Conservation (phyloP, 2,888 invertebrate species). For the Rhopalosiphum nymphaeae region DNA sequence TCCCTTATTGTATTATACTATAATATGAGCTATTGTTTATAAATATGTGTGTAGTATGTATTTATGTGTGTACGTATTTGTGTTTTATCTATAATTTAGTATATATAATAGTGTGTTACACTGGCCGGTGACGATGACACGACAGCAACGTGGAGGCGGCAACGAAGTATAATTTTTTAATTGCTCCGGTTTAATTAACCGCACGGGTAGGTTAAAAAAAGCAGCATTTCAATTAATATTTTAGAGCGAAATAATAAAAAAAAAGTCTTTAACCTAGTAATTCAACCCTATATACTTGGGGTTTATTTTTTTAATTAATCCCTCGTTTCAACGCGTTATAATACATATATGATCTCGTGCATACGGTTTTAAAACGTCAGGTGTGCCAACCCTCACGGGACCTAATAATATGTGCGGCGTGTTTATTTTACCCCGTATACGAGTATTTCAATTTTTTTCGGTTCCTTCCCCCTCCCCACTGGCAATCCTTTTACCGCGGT, state of each 20-base stretch:
- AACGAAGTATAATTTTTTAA: conserved; percentile 56
- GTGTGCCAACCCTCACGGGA: conserved; percentile 39
- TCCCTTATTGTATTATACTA: background rate
- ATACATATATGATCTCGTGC: conserved; percentile 37
- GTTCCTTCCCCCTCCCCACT: background rate
- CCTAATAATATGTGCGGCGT: background rate
- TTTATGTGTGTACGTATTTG: background rate
- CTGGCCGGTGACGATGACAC: conserved; percentile 33
- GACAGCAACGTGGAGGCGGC: conserved; percentile 28
- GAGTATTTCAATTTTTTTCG: background rate
- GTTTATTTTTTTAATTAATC: conserved; percentile 62
- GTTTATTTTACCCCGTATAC: background rate
- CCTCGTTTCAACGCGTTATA: conserved; percentile 50
- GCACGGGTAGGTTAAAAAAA: conserved; percentile 4
- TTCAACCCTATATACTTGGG: conserved; percentile 43
- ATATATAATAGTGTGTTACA: background rate
- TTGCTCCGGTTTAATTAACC: conserved; percentile 54
- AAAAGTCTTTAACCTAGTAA: conserved; percentile 54
- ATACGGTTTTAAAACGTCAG: conserved; percentile 48
- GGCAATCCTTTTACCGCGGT: background rate
- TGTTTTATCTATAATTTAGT: background rate
- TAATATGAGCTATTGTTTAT: background rate
- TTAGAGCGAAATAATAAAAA: background rate
- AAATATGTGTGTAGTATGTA: background rate
- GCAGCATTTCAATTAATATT: conserved; percentile 54